Percentiles rank a stretch among this genome's conserved stretches.
These are phyloP conservation scores for Epinotia demarniana DNA, from an alignment of 2,888 invertebrate species.

Conservation along the genomic window DNA sequence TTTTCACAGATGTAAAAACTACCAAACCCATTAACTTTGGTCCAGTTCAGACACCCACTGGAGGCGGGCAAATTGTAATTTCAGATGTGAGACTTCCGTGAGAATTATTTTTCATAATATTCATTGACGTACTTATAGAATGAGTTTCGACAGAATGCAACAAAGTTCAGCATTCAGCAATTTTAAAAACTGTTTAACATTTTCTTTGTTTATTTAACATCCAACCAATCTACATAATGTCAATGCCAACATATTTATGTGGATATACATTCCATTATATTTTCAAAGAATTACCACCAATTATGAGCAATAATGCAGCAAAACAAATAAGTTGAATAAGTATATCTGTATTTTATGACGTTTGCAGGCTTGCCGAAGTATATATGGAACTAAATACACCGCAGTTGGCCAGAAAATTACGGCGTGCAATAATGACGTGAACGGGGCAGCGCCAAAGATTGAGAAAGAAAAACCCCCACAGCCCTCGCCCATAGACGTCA, in stretches of 20 bases:
- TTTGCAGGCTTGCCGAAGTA: conserved; percentile 1
- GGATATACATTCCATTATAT: too few species aligned
- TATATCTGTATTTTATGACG: not conserved
- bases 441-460: not conserved
- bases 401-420: not conserved
- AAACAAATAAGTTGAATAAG: too few species aligned
- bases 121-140: not conserved
- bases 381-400: not conserved
- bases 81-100: not conserved
- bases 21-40: not conserved
- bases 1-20: not conserved
- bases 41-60: not conserved
- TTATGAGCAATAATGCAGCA: too few species aligned
- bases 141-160: too few species aligned
- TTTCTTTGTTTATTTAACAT: too few species aligned
- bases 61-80: not conserved
- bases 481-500: not conserved
- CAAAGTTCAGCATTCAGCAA: too few species aligned
- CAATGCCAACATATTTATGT: too few species aligned
- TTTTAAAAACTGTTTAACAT: too few species aligned
- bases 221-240: too few species aligned
- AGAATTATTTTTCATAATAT: not conserved
- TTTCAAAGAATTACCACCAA: too few species aligned
- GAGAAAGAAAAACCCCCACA: not conserved
- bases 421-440: not conserved